These are phyloP conservation scores for Orius insidiosus DNA, from an alignment of 1,140 invertebrate genomes.

Conservation along the genomic window DNA sequence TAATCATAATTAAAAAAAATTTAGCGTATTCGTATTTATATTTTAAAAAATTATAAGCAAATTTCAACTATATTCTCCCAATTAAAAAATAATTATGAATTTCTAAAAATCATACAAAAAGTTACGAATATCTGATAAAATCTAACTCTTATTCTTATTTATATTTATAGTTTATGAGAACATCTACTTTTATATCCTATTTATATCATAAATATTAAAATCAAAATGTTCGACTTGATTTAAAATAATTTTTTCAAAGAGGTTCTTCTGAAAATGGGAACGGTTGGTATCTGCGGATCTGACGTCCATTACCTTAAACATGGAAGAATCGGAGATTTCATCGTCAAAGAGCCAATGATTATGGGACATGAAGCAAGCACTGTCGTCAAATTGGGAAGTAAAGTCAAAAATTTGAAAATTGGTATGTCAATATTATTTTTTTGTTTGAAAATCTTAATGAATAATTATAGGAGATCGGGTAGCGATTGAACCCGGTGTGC, in stretches of 20 bases:
- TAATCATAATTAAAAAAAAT: too few relatives aligned
- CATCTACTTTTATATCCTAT: too few relatives aligned
- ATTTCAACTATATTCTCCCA: too few relatives aligned
- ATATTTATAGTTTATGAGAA: too few relatives aligned
- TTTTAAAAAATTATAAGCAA: too few relatives aligned
- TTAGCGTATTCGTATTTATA: too few relatives aligned
- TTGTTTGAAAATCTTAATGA: neutral
- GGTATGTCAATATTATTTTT: slow-evolving; percentile 27
- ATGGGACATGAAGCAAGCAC: slow-evolving; percentile 75
- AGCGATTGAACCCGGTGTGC: slow-evolving; percentile 81
- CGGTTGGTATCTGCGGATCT: slow-evolving; percentile 91
- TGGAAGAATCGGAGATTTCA: slow-evolving; percentile 67
- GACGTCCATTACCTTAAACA: slow-evolving; percentile 61
- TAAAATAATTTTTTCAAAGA: slow-evolving; percentile 38
- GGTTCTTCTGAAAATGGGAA: slow-evolving; percentile 72
- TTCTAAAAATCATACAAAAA: too few relatives aligned
- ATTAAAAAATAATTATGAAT: too few relatives aligned
- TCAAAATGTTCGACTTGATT: too few relatives aligned
- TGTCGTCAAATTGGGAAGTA: slow-evolving; percentile 47
- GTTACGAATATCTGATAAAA: too few relatives aligned
- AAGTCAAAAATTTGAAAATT: slow-evolving; percentile 52
- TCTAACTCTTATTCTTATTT: too few relatives aligned
- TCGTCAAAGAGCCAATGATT: slow-evolving; percentile 68
- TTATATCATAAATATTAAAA: too few relatives aligned
- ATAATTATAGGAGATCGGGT: slow-evolving; percentile 59